Conservation (phyloP, 2,888 invertebrate species). For the Erebia epiphron region DNA sequence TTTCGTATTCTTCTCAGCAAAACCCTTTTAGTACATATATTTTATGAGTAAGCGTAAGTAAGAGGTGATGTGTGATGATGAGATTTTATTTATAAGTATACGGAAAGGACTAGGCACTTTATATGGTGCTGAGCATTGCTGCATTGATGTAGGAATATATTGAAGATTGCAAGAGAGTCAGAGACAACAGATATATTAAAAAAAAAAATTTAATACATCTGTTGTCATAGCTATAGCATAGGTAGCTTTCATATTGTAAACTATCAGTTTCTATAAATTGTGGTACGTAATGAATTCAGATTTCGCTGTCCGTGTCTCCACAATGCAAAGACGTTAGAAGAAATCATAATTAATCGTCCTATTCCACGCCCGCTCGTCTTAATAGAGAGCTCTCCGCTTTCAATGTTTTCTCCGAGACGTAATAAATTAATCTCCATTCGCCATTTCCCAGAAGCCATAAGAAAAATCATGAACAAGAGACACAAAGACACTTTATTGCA, state of each 20-base stretch:
- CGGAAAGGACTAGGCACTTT: too few species aligned
- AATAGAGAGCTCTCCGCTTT: conserved; percentile 77
- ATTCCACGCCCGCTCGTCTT: conserved; percentile 70
- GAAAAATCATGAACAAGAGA: conserved; percentile 61
- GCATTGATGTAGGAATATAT: too few species aligned
- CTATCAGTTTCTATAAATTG: conserved; percentile 5
- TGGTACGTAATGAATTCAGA: conserved; percentile 50
- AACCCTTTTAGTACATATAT: too few species aligned
- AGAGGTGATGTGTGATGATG: too few species aligned
- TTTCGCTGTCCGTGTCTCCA: conserved; percentile 60
- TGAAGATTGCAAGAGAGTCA: too few species aligned
- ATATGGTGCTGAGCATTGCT: too few species aligned
- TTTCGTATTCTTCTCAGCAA: too few species aligned
- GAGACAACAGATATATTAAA: too few species aligned
- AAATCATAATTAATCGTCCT: conserved; percentile 80
- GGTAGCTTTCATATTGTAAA: background rate
- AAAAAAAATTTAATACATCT: too few species aligned
- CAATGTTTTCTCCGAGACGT: conserved; percentile 76
- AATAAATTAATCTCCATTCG: conserved; percentile 81
- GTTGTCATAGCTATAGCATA: too few species aligned
- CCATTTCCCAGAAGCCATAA: conserved; percentile 53
- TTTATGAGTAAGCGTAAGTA: too few species aligned
- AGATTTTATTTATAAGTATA: too few species aligned
- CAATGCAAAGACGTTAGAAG: conserved; percentile 68
- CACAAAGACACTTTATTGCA: conserved; percentile 55